A percentile compares a stretch with the other conserved stretches of the same genome.
These are phyloP conservation scores for Cichlasoma orientale DNA, from an alignment of 2,797 vertebrate genomes.

Conservation along the genomic window DNA sequence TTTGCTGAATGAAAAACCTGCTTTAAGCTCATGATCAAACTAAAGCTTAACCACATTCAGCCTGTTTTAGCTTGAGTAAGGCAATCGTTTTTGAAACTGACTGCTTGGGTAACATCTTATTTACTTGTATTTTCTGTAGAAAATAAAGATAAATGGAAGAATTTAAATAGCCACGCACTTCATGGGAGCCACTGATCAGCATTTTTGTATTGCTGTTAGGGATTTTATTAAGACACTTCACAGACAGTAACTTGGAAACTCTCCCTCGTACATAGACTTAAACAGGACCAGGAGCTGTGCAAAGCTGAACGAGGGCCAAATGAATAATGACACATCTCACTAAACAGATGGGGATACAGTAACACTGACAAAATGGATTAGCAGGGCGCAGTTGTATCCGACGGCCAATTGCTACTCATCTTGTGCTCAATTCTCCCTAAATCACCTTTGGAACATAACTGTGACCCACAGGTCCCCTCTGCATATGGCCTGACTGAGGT, in stretches of 20 bases:
- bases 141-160: background rate
- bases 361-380: constrained; percentile 62
- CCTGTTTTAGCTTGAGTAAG: background rate
- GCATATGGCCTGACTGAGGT: constrained; percentile 51
- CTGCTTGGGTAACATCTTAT: background rate
- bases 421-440: constrained; percentile 50
- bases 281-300: constrained; percentile 17
- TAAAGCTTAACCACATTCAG: background rate
- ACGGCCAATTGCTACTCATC: constrained; percentile 58
- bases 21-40: background rate
- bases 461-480: constrained; percentile 59
- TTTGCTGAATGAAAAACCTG: too few species aligned
- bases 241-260: constrained; percentile 15
- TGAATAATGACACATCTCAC: constrained; percentile 57
- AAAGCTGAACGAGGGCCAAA: constrained; percentile 49
- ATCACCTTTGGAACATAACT: constrained; percentile 58
- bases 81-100: background rate
- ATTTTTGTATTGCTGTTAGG: background rate
- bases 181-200: background rate
- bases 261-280: background rate
- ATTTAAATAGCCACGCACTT: background rate
- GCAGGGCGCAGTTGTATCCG: constrained; percentile 38
- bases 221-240: constrained; percentile 12
- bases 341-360: constrained; percentile 64
- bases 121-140: background rate